phyloP scores from a whole-genome alignment of 2,113 vertebrate genomes.

The Corynorhinus townsendii region DNA sequence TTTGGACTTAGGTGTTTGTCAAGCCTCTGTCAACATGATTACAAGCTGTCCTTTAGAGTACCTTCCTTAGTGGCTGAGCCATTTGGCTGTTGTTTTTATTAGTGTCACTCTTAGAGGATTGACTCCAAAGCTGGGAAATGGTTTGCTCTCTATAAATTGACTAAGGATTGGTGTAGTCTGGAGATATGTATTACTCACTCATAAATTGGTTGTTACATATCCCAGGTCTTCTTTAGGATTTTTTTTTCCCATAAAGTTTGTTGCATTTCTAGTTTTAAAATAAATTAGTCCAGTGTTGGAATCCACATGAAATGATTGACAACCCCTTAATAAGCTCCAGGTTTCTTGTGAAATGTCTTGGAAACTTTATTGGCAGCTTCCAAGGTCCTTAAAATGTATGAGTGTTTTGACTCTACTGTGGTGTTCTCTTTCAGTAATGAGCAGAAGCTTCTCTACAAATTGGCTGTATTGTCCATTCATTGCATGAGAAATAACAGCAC shows the following conservation, averaged over 20 bases:
- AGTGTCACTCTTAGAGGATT: neutral
- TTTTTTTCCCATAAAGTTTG: neutral
- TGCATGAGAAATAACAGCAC: neutral
- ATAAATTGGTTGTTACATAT: neutral
- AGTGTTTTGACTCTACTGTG: neutral
- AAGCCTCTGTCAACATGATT: neutral
- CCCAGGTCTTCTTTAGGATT: neutral
- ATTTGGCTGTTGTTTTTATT: neutral
- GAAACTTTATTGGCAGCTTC: neutral
- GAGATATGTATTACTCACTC: neutral
- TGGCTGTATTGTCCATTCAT: neutral
- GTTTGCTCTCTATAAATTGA: neutral
- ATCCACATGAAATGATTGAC: neutral
- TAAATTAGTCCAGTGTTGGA: neutral
- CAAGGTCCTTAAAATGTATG: neutral
- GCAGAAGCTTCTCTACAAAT: neutral
- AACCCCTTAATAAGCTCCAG: neutral
- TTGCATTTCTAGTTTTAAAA: conserved; percentile 23
- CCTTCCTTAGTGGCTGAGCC: neutral
- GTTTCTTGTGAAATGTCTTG: neutral
- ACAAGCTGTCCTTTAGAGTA: neutral
- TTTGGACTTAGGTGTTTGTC: neutral
- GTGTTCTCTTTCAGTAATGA: neutral
- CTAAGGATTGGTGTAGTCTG: neutral
- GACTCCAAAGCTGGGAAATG: neutral